These are phyloP conservation scores for Phenacoccus solenopsis DNA, from an alignment of 1,140 invertebrate species.

Conservation along the genomic window DNA sequence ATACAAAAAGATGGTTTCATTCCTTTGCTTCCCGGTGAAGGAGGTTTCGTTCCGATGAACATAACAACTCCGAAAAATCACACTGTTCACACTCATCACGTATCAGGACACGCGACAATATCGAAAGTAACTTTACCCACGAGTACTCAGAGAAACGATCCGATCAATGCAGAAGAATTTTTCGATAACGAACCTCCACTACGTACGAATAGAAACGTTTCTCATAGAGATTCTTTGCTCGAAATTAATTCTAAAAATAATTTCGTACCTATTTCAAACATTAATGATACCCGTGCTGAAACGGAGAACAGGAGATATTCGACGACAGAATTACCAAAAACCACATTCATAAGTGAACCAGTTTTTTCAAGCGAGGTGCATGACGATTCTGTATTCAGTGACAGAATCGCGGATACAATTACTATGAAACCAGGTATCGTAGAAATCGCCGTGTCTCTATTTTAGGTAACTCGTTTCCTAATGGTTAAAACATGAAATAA, in stretches of 20 bases:
- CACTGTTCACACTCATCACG: neutral
- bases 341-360: neutral
- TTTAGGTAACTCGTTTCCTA: neutral
- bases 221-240: neutral
- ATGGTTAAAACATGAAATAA: neutral
- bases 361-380: neutral
- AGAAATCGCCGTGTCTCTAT: too few species aligned
- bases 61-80: conserved; percentile 6
- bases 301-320: neutral
- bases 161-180: neutral
- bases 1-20: conserved; percentile 22
- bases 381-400: neutral
- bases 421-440: neutral
- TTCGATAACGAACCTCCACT: conserved; percentile 12
- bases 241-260: neutral
- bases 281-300: neutral
- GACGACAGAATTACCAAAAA: neutral
- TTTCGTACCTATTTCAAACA: neutral
- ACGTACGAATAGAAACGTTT: neutral
- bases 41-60: conserved; percentile 51
- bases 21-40: conserved; percentile 21
- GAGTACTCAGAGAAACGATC: neutral
- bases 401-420: neutral
- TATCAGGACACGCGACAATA: conserved; percentile 15
- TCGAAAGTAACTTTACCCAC: conserved; percentile 16